Base-by-base conservation (phyloP, 2,888 invertebrate genomes). In the Molanna angustata region DNA sequence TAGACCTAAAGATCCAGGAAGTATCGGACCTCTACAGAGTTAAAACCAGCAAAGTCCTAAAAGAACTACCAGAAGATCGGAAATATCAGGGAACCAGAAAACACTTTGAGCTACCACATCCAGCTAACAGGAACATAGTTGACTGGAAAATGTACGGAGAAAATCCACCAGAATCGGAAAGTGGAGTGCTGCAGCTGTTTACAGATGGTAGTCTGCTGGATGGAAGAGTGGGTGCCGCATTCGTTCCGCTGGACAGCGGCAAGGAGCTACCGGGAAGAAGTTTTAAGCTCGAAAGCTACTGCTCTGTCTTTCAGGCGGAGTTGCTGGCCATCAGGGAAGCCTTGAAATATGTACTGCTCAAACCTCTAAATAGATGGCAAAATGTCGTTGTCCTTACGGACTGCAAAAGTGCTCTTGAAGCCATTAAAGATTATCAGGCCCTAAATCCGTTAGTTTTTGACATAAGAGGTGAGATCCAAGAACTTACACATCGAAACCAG, bases 381-480 rank as follows among this genome's bases (percentile, higher is more conserved):
- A 35, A 35, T 9, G 13, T 35, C 6, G 13, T 4, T 4, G 4
- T 35, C 13, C 13, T 35, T 13, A 11, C 40, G 6, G 40, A 17
- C 40, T 14, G 40, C 18, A 17, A 21, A 13, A 9, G 4, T 35
- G 13, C 4, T 13, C 9, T 11, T 13, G 11, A 35, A 13, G 7
- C 35, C 4, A 11, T 35, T 14, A 4, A 4, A 35, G 13, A 13
- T 35, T 4, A 14, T n/a, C 6, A 35, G 6, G 4, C 37, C 17
- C 39, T 48, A 18, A 7, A 40, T 48, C 31, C 40, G 14, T 16
- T 39, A 14, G 31, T 32, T 16, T 14, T 21, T 6, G 13, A 13
- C 19, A 48, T 48, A 18, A 20, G 31, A 48, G 16, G 16, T 11
- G 9, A 21, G 18, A 14, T 40, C 27, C 22, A 48, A 40, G 14